Base-by-base conservation (phyloP, 2,888 invertebrate genomes). In the Xylota sylvarum region DNA sequence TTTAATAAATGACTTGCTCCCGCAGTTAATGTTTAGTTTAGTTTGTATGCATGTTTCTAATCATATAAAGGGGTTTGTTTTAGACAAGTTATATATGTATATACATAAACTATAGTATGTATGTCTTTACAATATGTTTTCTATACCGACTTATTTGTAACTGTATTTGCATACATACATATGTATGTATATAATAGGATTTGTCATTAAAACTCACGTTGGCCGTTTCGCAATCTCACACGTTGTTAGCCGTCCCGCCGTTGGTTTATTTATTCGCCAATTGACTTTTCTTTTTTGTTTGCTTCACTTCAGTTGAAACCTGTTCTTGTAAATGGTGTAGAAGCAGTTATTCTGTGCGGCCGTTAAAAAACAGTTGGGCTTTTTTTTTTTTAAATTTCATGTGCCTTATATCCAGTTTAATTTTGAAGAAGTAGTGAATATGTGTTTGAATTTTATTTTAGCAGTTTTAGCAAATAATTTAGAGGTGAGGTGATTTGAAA, bases 211-310 rank as follows among this genome's bases (percentile, higher is more conserved):
- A 86, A 81, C 55, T 86, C 81, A 86, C 77, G 85, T 84, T 81
- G 82, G 27, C 43, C 12, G 72, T 85, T 85, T 85, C 80, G 80
- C 80, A 85, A 85, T 82, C 46, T 55, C 46, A 52, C 62, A 81
- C 86, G 56, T 73, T 94, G 14, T 93, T 94, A 52, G 19, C 32
- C 62, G 60, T 64, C 55, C 65, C 37, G 65, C 14, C 40, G 65
- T 84, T 58, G 30, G 48, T 46, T 80, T 74, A 58, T 70, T 65
- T 67, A 62, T 80, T 80, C 58, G 46, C 60, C 67, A 56, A 72
- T 43, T 69, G 55, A 65, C 40, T 78, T 69, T 76, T 64, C 17
- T 67, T 17, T 48, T 43, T 32, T 37, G 27, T 56, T 30, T 58
- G 52, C 30, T 74, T 64, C 37, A 77, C 37, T 69, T 81, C 48